phyloP scores from a whole-genome alignment of 2,797 vertebrate species.

The Crocidura indochinensis region DNA sequence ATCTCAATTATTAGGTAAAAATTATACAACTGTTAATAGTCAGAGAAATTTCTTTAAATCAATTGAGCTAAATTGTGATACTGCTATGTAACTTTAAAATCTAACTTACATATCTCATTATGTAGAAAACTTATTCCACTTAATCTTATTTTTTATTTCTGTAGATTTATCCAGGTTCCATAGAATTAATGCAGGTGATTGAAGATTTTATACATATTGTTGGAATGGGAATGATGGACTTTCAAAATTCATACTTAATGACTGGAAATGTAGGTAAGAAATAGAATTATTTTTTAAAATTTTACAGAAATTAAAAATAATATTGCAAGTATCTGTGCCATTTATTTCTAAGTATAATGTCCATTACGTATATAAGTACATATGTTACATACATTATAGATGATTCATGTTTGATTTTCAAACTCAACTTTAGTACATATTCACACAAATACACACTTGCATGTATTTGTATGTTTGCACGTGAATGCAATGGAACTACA shows the following conservation, averaged over 20 bases:
- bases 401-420: constrained; percentile 25
- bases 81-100: neutral
- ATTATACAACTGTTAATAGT: neutral
- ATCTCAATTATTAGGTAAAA: constrained; percentile 60
- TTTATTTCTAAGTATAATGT: constrained; percentile 36
- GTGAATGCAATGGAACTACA: too few species aligned
- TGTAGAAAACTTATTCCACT: constrained; percentile 30
- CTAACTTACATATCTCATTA: neutral
- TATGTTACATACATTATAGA: constrained; percentile 22
- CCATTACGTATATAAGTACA: neutral
- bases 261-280: constrained; percentile 99
- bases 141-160: constrained; percentile 83
- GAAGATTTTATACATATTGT: constrained; percentile 99
- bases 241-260: constrained; percentile 99
- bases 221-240: constrained; percentile 99
- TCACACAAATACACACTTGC: neutral
- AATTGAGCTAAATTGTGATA: constrained; percentile 10
- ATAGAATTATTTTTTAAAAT: constrained; percentile 85
- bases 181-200: constrained; percentile 99
- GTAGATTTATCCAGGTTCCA: constrained; percentile 98
- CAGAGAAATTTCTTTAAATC: constrained; percentile 46
- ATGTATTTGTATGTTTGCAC: neutral
- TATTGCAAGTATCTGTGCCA: constrained; percentile 84
- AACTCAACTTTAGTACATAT: neutral
- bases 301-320: constrained; percentile 84